A percentile compares a stretch with the other conserved stretches of the same genome.
Conservation (phyloP, 2,888 invertebrate genomes). For the Belgica antarctica region DNA sequence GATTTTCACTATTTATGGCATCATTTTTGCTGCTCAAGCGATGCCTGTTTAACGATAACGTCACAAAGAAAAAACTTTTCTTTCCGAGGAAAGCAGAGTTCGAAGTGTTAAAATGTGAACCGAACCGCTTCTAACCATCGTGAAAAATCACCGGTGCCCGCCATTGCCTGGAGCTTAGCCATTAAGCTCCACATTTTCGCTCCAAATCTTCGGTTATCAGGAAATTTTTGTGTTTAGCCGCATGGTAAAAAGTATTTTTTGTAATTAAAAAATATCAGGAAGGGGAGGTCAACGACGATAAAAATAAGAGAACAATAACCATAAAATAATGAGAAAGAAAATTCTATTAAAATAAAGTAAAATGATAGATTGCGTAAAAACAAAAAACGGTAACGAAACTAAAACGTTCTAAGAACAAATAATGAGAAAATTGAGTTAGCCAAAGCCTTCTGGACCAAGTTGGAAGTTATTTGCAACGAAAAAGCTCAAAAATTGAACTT, state of each 20-base stretch:
- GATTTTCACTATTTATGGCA: constrained; percentile 38
- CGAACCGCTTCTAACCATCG: background rate
- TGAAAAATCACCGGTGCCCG: constrained; percentile 33
- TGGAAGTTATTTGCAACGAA: too few species aligned
- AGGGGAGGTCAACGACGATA: constrained; percentile 34
- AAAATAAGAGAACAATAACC: constrained; percentile 35
- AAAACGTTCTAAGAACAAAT: constrained; percentile 29
- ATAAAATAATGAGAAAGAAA: constrained; percentile 27
- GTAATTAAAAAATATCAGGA: constrained; percentile 40
- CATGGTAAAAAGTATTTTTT: background rate
- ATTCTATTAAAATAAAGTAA: constrained; percentile 17
- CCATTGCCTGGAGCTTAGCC: constrained; percentile 29
- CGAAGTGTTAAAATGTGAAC: constrained; percentile 2
- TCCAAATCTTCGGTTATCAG: constrained; percentile 42
- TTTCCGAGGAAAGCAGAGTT: background rate
- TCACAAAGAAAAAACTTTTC: constrained; percentile 16
- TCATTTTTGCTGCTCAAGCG: background rate
- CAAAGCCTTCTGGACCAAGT: too few species aligned
- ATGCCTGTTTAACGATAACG: constrained; percentile 26
- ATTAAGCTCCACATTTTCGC: constrained; percentile 31
- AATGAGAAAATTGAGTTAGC: too few species aligned
- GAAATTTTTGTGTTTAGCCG: constrained; percentile 7
- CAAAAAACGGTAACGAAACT: constrained; percentile 4
- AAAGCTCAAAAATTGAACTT: too few species aligned
- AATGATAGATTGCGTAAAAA: constrained; percentile 41